Conservation (phyloP, 2,888 invertebrate species). For the Entomobrya multifasciata region DNA sequence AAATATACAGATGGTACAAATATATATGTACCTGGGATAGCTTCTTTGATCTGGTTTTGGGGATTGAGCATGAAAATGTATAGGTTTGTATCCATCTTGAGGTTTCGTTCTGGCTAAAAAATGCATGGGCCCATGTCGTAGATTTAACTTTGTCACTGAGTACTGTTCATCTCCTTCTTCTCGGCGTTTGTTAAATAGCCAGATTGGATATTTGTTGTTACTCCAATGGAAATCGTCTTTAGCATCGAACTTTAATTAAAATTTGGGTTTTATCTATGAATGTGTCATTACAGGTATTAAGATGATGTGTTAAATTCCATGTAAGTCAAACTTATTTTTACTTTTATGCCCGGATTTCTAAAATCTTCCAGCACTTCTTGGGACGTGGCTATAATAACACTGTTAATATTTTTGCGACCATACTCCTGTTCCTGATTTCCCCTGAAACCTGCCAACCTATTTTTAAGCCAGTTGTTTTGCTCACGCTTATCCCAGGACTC, state of each 20-base stretch:
- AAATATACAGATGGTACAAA: no score
- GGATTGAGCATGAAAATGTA: slow-evolving; percentile 51
- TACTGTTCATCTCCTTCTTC: slow-evolving; percentile 49
- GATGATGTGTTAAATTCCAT: neutral
- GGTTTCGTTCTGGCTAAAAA: slow-evolving; percentile 42
- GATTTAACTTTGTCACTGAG: slow-evolving; percentile 39
- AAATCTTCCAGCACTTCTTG: slow-evolving; percentile 59
- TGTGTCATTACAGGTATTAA: neutral
- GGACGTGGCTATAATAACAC: slow-evolving; percentile 66
- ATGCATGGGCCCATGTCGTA: slow-evolving; percentile 64
- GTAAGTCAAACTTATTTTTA: neutral
- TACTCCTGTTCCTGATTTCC: slow-evolving; percentile 24
- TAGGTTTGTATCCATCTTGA: slow-evolving; percentile 8
- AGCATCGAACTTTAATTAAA: slow-evolving; percentile 18
- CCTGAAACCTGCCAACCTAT: slow-evolving; percentile 36
- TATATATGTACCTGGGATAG: slow-evolving; percentile 51
- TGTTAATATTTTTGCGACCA: slow-evolving; percentile 65
- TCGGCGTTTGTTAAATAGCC: slow-evolving; percentile 35
- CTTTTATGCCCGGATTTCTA: slow-evolving; percentile 41
- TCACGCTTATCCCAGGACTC: slow-evolving; percentile 56
- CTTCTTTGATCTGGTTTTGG: neutral
- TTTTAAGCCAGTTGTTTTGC: slow-evolving; percentile 64
- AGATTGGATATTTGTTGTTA: slow-evolving; percentile 59
- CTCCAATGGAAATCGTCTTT: slow-evolving; percentile 66
- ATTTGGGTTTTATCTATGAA: no score